These are phyloP conservation scores for Cuniculus paca DNA, from an alignment of 2,797 vertebrate genomes.

Conservation along the genomic window DNA sequence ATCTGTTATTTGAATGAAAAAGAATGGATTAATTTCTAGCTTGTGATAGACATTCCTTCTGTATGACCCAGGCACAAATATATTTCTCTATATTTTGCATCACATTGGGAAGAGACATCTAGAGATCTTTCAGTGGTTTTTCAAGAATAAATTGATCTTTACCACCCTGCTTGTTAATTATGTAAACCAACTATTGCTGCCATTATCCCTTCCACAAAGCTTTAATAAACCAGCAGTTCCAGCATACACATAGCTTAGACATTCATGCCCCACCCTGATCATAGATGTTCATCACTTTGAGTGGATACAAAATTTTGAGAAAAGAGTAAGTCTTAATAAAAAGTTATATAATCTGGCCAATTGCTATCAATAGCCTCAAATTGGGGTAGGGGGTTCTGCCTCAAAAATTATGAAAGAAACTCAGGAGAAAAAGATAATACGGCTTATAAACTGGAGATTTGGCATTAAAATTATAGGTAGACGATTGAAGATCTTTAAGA, in stretches of 20 bases:
- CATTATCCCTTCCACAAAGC: background rate
- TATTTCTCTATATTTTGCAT: background rate
- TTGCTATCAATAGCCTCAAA: background rate
- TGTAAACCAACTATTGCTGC: background rate
- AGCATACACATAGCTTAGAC: background rate
- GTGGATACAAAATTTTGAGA: background rate
- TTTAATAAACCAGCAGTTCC: background rate
- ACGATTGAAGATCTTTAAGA: conserved; percentile 1
- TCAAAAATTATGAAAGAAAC: conserved; percentile 49
- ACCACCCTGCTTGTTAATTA: background rate
- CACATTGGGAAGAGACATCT: background rate
- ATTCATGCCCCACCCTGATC: background rate
- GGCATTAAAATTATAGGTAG: background rate
- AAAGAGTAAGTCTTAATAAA: conserved; percentile 24
- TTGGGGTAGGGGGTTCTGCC: background rate
- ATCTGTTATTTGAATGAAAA: conserved; percentile 13
- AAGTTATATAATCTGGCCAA: background rate
- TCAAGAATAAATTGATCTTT: conserved; percentile 56
- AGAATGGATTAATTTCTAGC: background rate
- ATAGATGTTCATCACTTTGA: background rate
- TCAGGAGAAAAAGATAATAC: background rate
- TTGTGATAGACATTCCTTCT: background rate
- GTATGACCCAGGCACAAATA: background rate
- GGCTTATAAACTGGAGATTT: conserved; percentile 31
- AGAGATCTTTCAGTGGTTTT: conserved; percentile 14